Evolutionary conservation across 2,888 invertebrate genomes (phyloP).

Genomic region (Dryococelus australis): DNA sequence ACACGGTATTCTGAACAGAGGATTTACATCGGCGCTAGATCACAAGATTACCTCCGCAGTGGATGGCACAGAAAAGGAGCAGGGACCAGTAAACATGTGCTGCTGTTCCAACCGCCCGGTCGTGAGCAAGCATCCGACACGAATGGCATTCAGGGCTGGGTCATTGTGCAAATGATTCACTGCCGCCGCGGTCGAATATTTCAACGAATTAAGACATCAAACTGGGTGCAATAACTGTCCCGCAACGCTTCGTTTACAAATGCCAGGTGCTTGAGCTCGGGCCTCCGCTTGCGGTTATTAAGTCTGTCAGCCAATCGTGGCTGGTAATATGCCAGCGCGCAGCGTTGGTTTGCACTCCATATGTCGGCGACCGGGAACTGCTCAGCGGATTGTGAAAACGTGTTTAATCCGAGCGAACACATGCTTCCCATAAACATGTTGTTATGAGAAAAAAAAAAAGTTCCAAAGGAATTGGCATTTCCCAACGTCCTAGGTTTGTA

Average conservation of each 20-base stretch:
- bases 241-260: not conserved
- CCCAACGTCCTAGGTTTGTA: no score
- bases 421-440: no score
- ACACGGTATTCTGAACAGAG: not conserved
- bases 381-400: no score
- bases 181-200: not conserved
- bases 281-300: not conserved
- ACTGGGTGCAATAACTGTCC: not conserved
- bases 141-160: not conserved
- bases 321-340: not conserved
- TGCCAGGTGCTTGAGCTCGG: not conserved
- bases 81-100: not conserved
- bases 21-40: not conserved
- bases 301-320: not conserved
- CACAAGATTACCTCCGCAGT: not conserved
- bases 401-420: no score
- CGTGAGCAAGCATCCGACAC: not conserved
- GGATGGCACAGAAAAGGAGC: not conserved
- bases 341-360: no score
- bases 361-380: no score
- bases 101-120: not conserved
- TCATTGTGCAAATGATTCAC: not conserved
- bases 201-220: conserved; percentile 10
- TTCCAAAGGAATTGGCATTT: no score
- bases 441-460: no score